Conservation (phyloP, 1,140 invertebrate species). For the Drosophila novamexicana region DNA sequence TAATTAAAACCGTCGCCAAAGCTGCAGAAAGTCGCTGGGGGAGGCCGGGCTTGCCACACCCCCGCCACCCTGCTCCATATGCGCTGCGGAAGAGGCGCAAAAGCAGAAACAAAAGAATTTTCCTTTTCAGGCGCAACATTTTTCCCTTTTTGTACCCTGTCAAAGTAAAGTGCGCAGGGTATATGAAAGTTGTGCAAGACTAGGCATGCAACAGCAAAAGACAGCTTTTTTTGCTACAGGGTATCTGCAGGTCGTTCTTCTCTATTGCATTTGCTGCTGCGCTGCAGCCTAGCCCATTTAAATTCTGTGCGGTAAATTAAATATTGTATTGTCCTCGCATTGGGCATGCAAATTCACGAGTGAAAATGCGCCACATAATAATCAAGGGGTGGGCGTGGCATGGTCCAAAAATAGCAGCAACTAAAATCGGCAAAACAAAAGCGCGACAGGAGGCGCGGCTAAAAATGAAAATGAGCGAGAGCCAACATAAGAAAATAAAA, state of each 20-base stretch:
- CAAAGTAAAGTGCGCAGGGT: background rate
- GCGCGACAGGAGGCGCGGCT: conserved; percentile 18
- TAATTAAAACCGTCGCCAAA: conserved; percentile 72
- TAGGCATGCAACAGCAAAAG: background rate
- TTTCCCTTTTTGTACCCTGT: conserved; percentile 37
- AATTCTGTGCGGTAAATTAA: conserved; percentile 78
- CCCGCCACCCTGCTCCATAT: background rate
- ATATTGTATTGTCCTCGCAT: conserved; percentile 64
- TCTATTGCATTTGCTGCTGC: background rate
- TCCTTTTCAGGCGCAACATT: conserved; percentile 47
- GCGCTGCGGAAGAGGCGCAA: conserved; percentile 47
- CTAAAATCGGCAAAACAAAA: conserved; percentile 42
- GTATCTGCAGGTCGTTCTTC: background rate
- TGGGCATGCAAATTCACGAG: conserved; percentile 56
- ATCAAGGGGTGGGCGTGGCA: conserved; percentile 18
- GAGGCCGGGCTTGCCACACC: background rate
- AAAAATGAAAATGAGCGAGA: conserved; percentile 58
- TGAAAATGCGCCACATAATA: conserved; percentile 45
- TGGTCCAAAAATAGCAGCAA: conserved; percentile 61
- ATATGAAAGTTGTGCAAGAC: background rate
- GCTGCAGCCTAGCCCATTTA: conserved; percentile 51
- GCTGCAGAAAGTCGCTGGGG: conserved; percentile 15
- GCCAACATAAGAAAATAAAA: conserved; percentile 6
- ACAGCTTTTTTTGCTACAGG: background rate
- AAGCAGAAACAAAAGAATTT: conserved; percentile 67